A percentile compares a stretch with the other conserved stretches of the same genome.
These are phyloP conservation scores for Gari tellinella DNA, from an alignment of 2,888 invertebrate genomes.

Conservation along the genomic window DNA sequence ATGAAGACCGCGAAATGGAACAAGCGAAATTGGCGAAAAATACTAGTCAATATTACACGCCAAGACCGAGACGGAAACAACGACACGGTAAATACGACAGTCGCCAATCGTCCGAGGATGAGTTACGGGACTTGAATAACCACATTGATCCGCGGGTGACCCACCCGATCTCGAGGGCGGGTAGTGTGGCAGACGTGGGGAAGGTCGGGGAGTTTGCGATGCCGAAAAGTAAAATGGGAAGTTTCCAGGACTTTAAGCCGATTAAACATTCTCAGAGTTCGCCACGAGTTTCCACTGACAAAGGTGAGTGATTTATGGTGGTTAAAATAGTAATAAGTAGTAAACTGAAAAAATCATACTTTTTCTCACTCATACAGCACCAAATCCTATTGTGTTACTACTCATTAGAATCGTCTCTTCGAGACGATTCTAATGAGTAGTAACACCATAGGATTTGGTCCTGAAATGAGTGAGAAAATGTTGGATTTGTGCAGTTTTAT, in stretches of 20 bases:
- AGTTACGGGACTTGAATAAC: not conserved
- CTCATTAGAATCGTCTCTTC: too few species aligned
- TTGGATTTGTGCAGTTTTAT: too few species aligned
- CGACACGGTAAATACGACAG: not conserved
- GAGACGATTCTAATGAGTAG: too few species aligned
- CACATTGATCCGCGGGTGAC: not conserved
- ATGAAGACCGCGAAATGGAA: constrained; percentile 17
- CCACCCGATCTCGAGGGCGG: constrained; percentile 1
- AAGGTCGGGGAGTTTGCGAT: constrained; percentile 25
- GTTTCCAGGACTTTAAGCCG: constrained; percentile 49
- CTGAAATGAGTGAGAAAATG: too few species aligned
- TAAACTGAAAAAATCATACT: too few species aligned
- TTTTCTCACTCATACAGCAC: too few species aligned
- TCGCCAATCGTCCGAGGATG: constrained; percentile 7
- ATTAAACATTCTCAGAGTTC: constrained; percentile 36
- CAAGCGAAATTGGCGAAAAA: constrained; percentile 10
- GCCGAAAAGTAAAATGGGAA: constrained; percentile 56
- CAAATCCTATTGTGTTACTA: too few species aligned
- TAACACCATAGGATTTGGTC: too few species aligned
- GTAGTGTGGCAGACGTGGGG: constrained; percentile 14
- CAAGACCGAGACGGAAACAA: constrained; percentile 1
- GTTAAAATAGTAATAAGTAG: too few species aligned
- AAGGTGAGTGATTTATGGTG: constrained; percentile 22
- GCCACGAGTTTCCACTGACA: constrained; percentile 32
- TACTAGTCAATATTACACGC: constrained; percentile 26